Evolutionary conservation across 92 coral and sea anemone genomes (phyloP), one percentile per base, ranked within the genome.

Genomic region (Parazoanthus darwini): DNA sequence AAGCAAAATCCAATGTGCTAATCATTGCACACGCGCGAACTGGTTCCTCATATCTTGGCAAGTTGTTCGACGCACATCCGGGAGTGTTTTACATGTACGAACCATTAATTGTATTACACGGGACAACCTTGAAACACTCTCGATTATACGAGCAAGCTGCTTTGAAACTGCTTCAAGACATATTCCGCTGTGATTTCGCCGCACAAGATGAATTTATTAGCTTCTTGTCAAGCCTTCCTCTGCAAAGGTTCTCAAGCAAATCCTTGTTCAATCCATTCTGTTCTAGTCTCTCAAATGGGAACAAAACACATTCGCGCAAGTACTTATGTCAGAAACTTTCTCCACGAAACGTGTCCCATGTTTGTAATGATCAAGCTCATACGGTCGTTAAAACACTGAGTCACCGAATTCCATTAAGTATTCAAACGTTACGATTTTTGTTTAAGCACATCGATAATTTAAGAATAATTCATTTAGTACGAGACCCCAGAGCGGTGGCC

Each of bases 11-110:
- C 0, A 91, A 94, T 70, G 73, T 96, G 68, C 65, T 96, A 48
- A 94, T 96, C 43, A 56, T 94, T 81, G 93, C 99, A n/a, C 93
- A 95, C 44, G 93, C 88, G 43, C 91, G 99, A 43, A 91, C 99
- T 20, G 98, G 99, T 2, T 96, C 99, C 0, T 96, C 99, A 10
- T 96, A 88, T 81, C 91, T 96, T n/a, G 98, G 98, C 0, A 94
- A 96, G 83, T 84, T 96, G 35, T 95, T 96, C 89, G 96, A 96
- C 89, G 91, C 89, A 36, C 94, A 94, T 63, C 91, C 94, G 2
- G 90, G 91, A 22, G 97, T 95, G 43, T 93, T 96, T 81, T 96
- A 91, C 88, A 48, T 96, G 8, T 96, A 92, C 86, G 99, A 96
- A 74, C 99, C 99, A 5, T 82, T 96, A 10, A 73, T 91, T 68